phyloP scores from a whole-genome alignment of 35 echinoderm and acorn worm genomes.

The Anneissia japonica region DNA sequence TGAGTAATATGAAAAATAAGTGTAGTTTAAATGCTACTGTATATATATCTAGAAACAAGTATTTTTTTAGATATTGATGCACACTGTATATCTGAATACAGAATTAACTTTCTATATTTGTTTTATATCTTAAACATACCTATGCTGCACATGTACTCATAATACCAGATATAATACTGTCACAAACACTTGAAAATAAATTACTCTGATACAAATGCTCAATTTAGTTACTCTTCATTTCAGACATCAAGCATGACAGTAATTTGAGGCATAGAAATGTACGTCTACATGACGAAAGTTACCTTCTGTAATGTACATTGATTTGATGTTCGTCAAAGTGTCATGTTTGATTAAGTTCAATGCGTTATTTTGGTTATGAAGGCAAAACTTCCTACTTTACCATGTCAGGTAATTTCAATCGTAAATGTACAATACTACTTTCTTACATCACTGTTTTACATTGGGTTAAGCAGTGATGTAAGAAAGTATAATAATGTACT shows the following conservation, averaged over 20 bases:
- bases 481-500: too few relatives aligned
- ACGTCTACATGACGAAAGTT: not conserved
- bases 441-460: too few relatives aligned
- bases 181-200: not conserved
- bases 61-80: too few relatives aligned
- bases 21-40: too few relatives aligned
- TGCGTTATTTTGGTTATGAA: not conserved
- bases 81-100: too few relatives aligned
- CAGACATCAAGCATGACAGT: not conserved
- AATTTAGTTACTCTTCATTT: not conserved
- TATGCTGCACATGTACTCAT: not conserved
- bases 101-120: too few relatives aligned
- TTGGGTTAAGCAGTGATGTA: too few relatives aligned
- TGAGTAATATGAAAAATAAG: not conserved
- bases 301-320: not conserved
- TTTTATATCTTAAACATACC: not conserved
- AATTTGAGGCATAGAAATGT: not conserved
- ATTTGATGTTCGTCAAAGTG: not conserved
- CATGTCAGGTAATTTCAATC: too few relatives aligned
- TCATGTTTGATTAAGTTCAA: not conserved
- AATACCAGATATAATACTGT: not conserved
- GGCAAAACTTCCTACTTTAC: not conserved
- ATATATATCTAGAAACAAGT: too few relatives aligned
- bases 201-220: not conserved
- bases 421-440: too few relatives aligned